Evolutionary conservation across 1,140 invertebrate genomes (phyloP), one percentile per base, ranked within the genome.

Genomic region (Mercenaria mercenaria): DNA sequence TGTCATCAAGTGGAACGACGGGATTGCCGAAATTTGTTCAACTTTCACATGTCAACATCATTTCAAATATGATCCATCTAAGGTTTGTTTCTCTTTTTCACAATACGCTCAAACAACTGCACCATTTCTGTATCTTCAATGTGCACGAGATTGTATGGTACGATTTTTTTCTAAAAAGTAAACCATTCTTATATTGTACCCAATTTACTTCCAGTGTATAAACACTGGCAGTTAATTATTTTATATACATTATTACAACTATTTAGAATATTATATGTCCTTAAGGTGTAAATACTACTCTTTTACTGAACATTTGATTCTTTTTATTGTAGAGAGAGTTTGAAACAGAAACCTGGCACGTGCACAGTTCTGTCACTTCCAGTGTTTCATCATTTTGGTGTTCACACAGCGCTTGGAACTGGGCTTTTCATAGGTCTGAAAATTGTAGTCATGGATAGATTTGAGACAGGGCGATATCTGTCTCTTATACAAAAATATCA

Each of bases 311-410:
- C n/a, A n/a, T n/a, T n/a, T n/a, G n/a, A n/a, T n/a, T n/a, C n/a
- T n/a, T n/a, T n/a, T n/a, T 64, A 15, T 67, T 67, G 4, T 34
- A 82, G 80, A 50, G n/a, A 64, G 26, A 82, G 32, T 43, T 43
- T 43, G 20, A 34, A 56, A n/a, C 50, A 39, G 6, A 39, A 82
- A 32, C 52, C 80, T 0, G 80, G 67, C 15, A 50, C 39, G 26
- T 69, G 64, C 18, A 72, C 47, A 11, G 50, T 85, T 15, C 29
- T 85, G n/a, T 3, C 67, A 37, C 94, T 99, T 59, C 98, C 98
- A 3, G 97, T 98, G 93, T 99, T 98, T 92, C 98, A 99, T 93
- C 97, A 97, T 86, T 99, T 98, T 94, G 98, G 98, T 0, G 96
- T 98, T 91, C 91, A 91, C 34, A 84, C 91, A 18, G 91, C 94